Evolutionary conservation across 1,140 invertebrate genomes (phyloP), one percentile per base, ranked within the genome.

Genomic region (Drosophila baimaii): DNA sequence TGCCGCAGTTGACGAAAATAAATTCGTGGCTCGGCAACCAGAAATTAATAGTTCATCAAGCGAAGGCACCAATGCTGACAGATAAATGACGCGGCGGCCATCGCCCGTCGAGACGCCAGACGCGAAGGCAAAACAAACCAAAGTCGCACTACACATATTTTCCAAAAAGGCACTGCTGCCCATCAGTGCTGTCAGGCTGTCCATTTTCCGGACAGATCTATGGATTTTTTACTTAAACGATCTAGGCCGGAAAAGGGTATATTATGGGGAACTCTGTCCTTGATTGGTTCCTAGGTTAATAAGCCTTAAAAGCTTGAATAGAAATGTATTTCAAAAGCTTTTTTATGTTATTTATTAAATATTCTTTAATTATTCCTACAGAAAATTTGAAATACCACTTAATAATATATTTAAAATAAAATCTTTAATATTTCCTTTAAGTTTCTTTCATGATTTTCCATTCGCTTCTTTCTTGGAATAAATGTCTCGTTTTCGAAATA

Each of bases 31-130:
- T 56, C 65, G 57, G 51, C 59, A 46, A 63, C 59, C 58, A 77
- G 64, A 88, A 88, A 88, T 83, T 83, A 84, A 88, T 89, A 88
- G 84, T 84, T 88, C 77, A 89, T 88, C 84, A 89, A 68, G 58
- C 76, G 43, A 46, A 66, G 51, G 41, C 37, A 44, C n/a, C n/a
- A 44, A 77, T 39, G 73, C 68, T 89, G 84, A 84, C 84, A 79
- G 84, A 83, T 70, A 70, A 65, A 66, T 77, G 80, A 83, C 80
- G 79, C 79, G 80, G 70, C 80, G 79, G 70, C 71, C 73, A 82
- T 58, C 56, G 44, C 59, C 41, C 63, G 71, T 69, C 54, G 74
- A 73, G 56, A 78, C 46, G 71, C 64, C 79, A 81, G 66, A 81
- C 61, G 39, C 44, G 43, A 55, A 81, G 72, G 56, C 54, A 71